These are phyloP conservation scores for Illadopsis cleaveri DNA, from an alignment of 2,113 vertebrate genomes.

Conservation along the genomic window DNA sequence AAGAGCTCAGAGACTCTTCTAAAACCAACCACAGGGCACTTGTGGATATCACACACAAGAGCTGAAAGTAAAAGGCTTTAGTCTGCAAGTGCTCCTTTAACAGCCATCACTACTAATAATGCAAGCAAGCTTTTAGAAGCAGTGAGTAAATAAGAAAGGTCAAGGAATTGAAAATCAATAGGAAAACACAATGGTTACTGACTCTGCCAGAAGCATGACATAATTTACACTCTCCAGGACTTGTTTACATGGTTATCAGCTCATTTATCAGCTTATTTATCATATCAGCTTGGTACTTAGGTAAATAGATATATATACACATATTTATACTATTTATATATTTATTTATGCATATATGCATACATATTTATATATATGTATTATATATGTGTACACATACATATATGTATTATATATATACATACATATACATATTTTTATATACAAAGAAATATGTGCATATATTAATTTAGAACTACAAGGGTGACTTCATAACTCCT, in stretches of 20 bases:
- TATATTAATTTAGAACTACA: neutral
- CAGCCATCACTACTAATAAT: neutral
- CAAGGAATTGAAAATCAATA: neutral
- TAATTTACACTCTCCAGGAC: neutral
- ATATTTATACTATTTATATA: no score
- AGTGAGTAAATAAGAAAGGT: neutral
- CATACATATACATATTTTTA: neutral
- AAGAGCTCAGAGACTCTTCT: neutral
- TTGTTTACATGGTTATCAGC: neutral
- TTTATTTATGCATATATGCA: no score
- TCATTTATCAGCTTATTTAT: neutral
- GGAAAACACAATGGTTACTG: neutral
- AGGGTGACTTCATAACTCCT: neutral
- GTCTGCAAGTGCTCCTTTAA: neutral
- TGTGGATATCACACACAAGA: neutral
- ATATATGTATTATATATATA: no score
- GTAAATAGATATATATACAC: neutral
- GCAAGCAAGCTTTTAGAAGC: neutral
- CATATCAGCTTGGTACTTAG: neutral
- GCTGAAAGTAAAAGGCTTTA: neutral
- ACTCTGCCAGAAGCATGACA: neutral
- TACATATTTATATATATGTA: no score
- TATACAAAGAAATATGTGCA: neutral
- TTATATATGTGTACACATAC: no score
- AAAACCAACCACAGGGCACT: neutral